phyloP scores from a whole-genome alignment of 2,797 vertebrate genomes.

The Myotis planiceps region DNA sequence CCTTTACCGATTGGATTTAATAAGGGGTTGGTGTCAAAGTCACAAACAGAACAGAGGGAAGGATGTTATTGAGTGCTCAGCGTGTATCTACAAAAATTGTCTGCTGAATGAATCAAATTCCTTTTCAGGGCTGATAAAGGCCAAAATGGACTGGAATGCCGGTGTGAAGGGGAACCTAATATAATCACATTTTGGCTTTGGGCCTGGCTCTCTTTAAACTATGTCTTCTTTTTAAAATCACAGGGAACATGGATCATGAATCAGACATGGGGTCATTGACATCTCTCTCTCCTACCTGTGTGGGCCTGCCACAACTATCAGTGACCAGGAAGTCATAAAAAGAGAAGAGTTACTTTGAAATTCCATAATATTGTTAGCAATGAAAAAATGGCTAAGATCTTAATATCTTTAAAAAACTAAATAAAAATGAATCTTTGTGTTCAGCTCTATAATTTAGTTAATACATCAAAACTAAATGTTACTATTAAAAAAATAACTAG shows the following conservation, averaged over 20 bases:
- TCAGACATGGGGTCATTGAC: not conserved
- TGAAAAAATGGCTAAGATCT: not conserved
- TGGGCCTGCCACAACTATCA: not conserved
- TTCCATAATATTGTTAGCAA: not conserved
- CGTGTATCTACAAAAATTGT: not conserved
- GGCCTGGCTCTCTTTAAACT: not conserved
- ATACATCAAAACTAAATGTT: not conserved
- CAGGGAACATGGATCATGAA: not conserved
- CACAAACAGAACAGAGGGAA: not conserved
- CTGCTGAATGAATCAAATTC: constrained; percentile 15
- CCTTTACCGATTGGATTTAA: not conserved
- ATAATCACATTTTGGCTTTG: constrained; percentile 11
- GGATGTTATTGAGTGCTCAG: not conserved
- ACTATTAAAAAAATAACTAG: not conserved
- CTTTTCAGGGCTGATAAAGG: constrained; percentile 39
- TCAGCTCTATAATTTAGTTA: constrained; percentile 21
- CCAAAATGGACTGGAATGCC: not conserved
- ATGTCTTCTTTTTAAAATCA: constrained; percentile 21
- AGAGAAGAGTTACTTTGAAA: constrained; percentile 8
- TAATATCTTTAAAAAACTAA: constrained; percentile 18
- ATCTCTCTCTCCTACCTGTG: not conserved
- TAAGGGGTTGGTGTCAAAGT: not conserved
- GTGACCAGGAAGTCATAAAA: not conserved
- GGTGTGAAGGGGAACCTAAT: not conserved
- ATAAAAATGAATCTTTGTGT: not conserved